Percentiles rank a stretch among this genome's conserved stretches.
Evolutionary conservation across 2,797 vertebrate genomes (phyloP).

Genomic region (Myripristis murdjan): DNA sequence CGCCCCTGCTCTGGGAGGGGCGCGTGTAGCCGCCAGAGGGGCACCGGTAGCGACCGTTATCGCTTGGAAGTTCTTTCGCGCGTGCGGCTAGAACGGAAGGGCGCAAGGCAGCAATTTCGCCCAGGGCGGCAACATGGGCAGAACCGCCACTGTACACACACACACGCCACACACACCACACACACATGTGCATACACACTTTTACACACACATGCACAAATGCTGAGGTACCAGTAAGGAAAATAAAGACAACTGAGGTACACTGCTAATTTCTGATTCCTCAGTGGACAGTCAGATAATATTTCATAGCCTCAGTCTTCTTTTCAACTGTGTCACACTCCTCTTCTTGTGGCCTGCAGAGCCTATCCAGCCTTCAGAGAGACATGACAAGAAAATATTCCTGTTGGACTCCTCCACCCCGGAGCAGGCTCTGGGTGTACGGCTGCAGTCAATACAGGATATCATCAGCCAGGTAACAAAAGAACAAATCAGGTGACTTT

Average conservation of each 20-base stretch:
- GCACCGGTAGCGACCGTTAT: no score
- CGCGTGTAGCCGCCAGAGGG: no score
- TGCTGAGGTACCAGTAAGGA: slow-evolving; percentile 1
- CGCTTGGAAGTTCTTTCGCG: no score
- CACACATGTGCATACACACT: slow-evolving; percentile 5
- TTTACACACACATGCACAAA: slow-evolving; percentile 11
- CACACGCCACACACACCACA: no score
- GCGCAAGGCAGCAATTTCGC: no score
- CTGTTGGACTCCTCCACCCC: slow-evolving; percentile 72
- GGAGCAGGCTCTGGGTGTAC: slow-evolving; percentile 78
- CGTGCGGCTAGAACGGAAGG: no score
- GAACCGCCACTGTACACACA: no score
- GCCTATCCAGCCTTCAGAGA: slow-evolving; percentile 73
- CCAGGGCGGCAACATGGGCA: no score
- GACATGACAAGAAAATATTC: slow-evolving; percentile 77
- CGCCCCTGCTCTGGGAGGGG: no score
- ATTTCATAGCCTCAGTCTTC: background rate
- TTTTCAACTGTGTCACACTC: background rate
- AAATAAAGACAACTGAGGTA: background rate
- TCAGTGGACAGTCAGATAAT: background rate
- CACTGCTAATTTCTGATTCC: background rate
- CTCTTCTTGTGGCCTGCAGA: slow-evolving; percentile 67
- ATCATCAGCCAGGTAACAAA: slow-evolving; percentile 82
- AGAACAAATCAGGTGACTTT: background rate
- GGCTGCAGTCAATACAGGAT: slow-evolving; percentile 84